These are phyloP conservation scores for Emberiza fucata DNA, from an alignment of 2,113 vertebrate species.

Conservation along the genomic window DNA sequence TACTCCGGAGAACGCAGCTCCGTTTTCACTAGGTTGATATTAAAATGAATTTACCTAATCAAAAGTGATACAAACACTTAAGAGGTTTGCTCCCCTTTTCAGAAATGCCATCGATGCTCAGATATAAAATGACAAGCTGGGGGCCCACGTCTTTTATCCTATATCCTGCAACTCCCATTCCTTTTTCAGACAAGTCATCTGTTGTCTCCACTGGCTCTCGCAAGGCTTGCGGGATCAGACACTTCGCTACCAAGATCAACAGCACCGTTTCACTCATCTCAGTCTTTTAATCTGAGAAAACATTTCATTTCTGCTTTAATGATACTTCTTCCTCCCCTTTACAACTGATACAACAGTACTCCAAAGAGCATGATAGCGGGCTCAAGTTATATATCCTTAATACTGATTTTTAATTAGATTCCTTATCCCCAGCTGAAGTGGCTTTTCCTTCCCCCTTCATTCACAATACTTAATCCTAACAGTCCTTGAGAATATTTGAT, in stretches of 20 bases:
- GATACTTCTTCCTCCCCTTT: not conserved
- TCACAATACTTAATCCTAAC: conserved; percentile 75
- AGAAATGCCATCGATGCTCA: not conserved
- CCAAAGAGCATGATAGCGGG: conserved; percentile 26
- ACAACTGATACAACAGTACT: conserved; percentile 8
- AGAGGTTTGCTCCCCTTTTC: not conserved
- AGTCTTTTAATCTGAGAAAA: conserved; percentile 19
- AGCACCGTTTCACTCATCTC: not conserved
- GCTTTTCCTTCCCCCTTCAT: conserved; percentile 69
- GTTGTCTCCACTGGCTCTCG: not conserved
- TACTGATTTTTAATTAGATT: conserved; percentile 72
- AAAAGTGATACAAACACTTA: not conserved
- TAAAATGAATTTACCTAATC: not conserved
- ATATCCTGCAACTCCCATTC: not conserved
- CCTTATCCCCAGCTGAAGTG: conserved; percentile 67
- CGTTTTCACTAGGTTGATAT: not conserved
- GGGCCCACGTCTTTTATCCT: not conserved
- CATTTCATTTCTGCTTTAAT: conserved; percentile 4
- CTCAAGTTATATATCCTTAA: conserved; percentile 48
- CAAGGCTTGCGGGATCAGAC: not conserved
- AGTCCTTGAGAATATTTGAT: conserved; percentile 74
- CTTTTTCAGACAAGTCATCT: not conserved
- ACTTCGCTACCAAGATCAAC: not conserved
- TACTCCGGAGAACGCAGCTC: not conserved
- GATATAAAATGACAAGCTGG: not conserved